These are phyloP conservation scores for Diarsia brunnea DNA, from an alignment of 2,888 invertebrate species.

Conservation along the genomic window DNA sequence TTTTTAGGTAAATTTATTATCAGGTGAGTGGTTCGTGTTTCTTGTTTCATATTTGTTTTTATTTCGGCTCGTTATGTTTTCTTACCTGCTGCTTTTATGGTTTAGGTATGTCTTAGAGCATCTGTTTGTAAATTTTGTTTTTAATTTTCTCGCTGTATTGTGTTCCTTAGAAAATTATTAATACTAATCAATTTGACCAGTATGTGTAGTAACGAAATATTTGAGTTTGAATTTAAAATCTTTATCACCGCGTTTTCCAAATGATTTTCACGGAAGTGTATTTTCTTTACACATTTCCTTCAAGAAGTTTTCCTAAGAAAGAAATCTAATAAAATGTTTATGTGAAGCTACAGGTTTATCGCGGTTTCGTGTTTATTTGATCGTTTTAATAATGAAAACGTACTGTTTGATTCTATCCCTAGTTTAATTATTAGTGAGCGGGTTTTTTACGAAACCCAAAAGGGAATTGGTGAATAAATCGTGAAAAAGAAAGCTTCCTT, in stretches of 20 bases:
- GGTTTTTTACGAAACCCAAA: constrained; percentile 13
- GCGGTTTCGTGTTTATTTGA: constrained; percentile 41
- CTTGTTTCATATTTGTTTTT: constrained; percentile 43
- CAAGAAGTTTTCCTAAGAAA: constrained; percentile 12
- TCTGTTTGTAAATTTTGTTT: constrained; percentile 10
- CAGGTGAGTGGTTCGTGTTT: constrained; percentile 65
- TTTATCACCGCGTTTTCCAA: not conserved
- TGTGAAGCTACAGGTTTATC: constrained; percentile 60
- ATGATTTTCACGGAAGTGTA: not conserved
- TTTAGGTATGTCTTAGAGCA: constrained; percentile 1
- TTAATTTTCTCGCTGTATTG: not conserved
- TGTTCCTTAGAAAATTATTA: not conserved
- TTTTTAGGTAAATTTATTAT: constrained; percentile 76
- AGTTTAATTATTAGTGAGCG: constrained; percentile 6
- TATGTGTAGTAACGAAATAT: not conserved
- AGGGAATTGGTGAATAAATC: constrained; percentile 10
- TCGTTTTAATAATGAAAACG: constrained; percentile 34
- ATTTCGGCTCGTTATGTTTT: constrained; percentile 25
- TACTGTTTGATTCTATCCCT: constrained; percentile 19
- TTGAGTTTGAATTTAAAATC: not conserved
- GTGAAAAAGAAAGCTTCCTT: not conserved
- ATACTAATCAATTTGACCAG: not conserved
- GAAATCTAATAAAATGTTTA: constrained; percentile 34
- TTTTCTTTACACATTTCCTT: constrained; percentile 14
- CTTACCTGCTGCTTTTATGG: not conserved